A percentile compares a stretch with the other conserved stretches of the same genome.
phyloP scores from a whole-genome alignment of 2,888 invertebrate genomes.

The Heliconius charithonia region DNA sequence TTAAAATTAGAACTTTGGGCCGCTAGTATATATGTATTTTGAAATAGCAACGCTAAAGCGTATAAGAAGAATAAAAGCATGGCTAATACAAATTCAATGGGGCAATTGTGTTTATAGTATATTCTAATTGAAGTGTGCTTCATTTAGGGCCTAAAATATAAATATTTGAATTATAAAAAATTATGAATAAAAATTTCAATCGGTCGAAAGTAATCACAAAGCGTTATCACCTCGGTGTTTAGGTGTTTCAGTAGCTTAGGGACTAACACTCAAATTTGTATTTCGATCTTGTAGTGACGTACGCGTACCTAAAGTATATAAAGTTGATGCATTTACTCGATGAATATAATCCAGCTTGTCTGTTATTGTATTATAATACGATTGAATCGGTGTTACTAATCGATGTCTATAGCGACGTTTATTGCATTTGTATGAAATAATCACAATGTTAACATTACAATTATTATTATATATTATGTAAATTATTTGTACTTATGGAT shows the following conservation, averaged over 20 bases:
- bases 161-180: not conserved
- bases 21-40: no score
- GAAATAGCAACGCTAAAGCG: no score
- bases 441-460: slow-evolving; percentile 51
- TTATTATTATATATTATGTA: slow-evolving; percentile 60
- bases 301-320: slow-evolving; percentile 47
- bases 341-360: slow-evolving; percentile 65
- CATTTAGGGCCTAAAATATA: not conserved
- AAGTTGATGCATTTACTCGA: slow-evolving; percentile 68
- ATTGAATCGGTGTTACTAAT: slow-evolving; percentile 58
- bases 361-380: slow-evolving; percentile 61
- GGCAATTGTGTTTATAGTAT: not conserved
- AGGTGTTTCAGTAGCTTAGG: slow-evolving; percentile 75
- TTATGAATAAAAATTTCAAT: not conserved
- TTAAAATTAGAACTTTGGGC: no score
- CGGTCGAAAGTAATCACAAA: slow-evolving; percentile 45
- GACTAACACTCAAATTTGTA: slow-evolving; percentile 46
- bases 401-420: slow-evolving; percentile 34
- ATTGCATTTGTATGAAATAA: slow-evolving; percentile 34
- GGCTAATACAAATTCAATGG: not conserved
- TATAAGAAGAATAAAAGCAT: not conserved
- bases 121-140: no score
- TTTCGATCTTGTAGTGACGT: slow-evolving; percentile 63
- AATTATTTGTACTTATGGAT: slow-evolving; percentile 70
- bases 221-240: slow-evolving; percentile 70